These are phyloP conservation scores for Acholoe squamosa DNA, from an alignment of 2,888 invertebrate species.

Conservation along the genomic window DNA sequence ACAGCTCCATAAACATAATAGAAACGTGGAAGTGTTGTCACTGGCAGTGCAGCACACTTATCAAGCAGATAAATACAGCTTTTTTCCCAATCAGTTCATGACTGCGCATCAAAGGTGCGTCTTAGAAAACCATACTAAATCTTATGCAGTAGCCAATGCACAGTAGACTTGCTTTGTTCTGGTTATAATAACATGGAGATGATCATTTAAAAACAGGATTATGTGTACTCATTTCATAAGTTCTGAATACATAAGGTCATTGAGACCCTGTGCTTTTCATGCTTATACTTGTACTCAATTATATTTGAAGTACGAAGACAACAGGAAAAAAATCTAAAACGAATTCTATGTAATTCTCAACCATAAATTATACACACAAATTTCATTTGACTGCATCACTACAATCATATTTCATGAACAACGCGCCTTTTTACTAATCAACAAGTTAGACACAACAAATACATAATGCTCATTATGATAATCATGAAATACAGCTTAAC, in stretches of 20 bases:
- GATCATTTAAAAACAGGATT: neutral
- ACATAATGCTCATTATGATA: slow-evolving; percentile 49
- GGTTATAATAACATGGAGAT: neutral
- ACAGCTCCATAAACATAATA: neutral
- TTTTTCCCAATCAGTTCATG: neutral
- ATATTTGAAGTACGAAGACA: slow-evolving; percentile 4
- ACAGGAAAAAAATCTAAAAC: neutral
- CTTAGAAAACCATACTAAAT: neutral
- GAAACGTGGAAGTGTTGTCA: slow-evolving; percentile 36
- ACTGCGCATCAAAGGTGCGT: neutral
- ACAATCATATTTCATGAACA: slow-evolving; percentile 42
- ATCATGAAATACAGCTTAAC: slow-evolving; percentile 33
- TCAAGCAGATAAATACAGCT: slow-evolving; percentile 47
- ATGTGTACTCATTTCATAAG: neutral
- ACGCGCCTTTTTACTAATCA: slow-evolving; percentile 45
- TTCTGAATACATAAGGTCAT: neutral
- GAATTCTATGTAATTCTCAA: slow-evolving; percentile 4
- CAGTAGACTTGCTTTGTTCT: neutral
- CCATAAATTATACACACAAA: slow-evolving; percentile 45
- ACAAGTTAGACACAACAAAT: slow-evolving; percentile 54
- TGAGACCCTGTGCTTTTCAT: neutral
- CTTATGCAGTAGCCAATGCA: neutral
- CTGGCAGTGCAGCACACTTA: neutral
- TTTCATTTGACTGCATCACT: slow-evolving; percentile 3
- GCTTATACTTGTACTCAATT: neutral